These are phyloP conservation scores for Coendou prehensilis DNA, from an alignment of 2,797 vertebrate genomes.

Conservation along the genomic window DNA sequence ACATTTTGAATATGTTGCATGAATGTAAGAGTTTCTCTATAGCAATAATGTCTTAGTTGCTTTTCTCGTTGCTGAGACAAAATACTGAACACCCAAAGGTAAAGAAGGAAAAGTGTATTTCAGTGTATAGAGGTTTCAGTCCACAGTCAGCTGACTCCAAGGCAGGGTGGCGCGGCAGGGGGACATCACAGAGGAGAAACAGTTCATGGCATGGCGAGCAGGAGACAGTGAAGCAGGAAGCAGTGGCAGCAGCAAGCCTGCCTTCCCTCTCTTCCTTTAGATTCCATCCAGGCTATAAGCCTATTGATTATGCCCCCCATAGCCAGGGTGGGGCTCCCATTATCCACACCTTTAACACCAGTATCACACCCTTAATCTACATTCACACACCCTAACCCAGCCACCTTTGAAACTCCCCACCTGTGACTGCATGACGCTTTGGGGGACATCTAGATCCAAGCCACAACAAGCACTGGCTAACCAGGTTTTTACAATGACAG, in stretches of 20 bases:
- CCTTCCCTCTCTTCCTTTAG: not conserved
- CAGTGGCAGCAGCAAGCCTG: not conserved
- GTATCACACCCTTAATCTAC: not conserved
- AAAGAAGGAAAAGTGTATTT: not conserved
- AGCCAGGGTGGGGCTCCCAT: not conserved
- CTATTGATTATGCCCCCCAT: not conserved
- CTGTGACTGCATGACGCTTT: not conserved
- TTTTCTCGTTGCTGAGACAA: not conserved
- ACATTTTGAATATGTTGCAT: not conserved
- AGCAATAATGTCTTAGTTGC: not conserved
- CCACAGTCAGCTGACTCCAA: not conserved
- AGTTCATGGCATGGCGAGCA: not conserved
- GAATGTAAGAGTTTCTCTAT: not conserved
- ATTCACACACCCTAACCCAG: not conserved
- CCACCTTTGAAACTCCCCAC: not conserved
- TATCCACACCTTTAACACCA: not conserved
- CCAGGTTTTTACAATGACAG: not conserved
- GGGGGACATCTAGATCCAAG: not conserved
- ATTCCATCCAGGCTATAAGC: not conserved
- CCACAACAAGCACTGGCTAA: not conserved
- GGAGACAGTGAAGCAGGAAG: not conserved
- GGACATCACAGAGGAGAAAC: not conserved
- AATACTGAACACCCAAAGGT: not conserved
- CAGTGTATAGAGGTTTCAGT: not conserved
- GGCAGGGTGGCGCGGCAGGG: not conserved